Evolutionary conservation across 2,797 vertebrate genomes (phyloP), one percentile per base, ranked within the genome.

Genomic region (Gila robusta): DNA sequence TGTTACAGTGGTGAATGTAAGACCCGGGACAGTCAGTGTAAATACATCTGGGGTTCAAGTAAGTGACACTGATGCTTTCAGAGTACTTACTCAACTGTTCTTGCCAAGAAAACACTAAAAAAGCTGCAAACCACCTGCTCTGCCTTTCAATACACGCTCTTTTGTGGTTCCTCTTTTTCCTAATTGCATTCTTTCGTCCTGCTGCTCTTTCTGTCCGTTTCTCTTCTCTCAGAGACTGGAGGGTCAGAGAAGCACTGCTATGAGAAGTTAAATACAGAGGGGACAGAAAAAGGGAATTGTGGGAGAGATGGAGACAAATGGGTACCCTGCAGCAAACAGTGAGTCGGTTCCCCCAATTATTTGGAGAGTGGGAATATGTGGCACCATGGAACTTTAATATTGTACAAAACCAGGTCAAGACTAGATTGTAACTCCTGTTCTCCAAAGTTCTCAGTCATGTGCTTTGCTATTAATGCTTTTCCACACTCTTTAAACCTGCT

Each of bases 321-420:
- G 97, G 92, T 97, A 88, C 95, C 96, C 88, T 97, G 97, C 92
- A 96, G 95, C 93, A 97, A 97, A 92, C 97, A 97, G 97, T 97
- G 93, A 96, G 96, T 89, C 73, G 52, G 21, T 23, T 71, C 32
- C 28, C 12, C 4, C 47, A 28, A 47, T 81, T 62, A 72, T 23
- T 52, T 73, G 69, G 11, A 52, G 26, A 52, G 41, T 32, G 49
- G 64, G 77, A 79, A 79, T 79, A 79, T 64, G n/a, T 59, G 5
- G 77, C 37, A 64, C n/a, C n/a, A 66, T 64, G 56, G 7, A 39
- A 39, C 37, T 39, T 39, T 39, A 39, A 39, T 39, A 39, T 39
- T 39, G 16, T 44, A 44, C 56, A 64, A 64, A 79, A 79, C 37
- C 54, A 64, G 77, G 56, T 64, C 56, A 62, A 39, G 37, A 44